Base-by-base conservation (phyloP, 2,113 vertebrate genomes). In the Oryzias woworae region DNA sequence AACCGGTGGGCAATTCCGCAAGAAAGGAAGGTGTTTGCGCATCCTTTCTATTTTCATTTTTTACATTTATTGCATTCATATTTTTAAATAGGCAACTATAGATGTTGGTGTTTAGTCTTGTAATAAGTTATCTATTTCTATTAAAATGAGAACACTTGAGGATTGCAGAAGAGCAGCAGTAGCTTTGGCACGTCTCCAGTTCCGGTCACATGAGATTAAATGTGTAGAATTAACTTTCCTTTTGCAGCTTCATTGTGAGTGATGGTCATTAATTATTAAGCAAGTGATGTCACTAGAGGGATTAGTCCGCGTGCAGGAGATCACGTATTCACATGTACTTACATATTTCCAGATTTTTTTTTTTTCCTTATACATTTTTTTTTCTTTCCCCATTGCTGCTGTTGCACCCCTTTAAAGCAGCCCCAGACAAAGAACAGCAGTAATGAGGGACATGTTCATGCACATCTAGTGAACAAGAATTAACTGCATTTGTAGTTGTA, bases 381-480 rank as follows among this genome's bases (percentile, higher is more conserved):
- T 59, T 56, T 64, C 28, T 59, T 13, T 41, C 64, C 69, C 54
- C 23, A 62, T 73, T 64, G 49, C 60, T 66, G 61, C 31, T 62
- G 53, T 58, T 66, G 54, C 57, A 28, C 54, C 18, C 58, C 53
- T 43, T 43, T 16, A 4, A 24, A 41, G 48, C 58, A 49, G 15
- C 54, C 42, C 31, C n/a, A 59, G 14, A 26, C 17, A 12, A 10
- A 68, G 18, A 48, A 8, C 28, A 36, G 52, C 44, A 51, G 16
- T 28, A 53, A 43, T 4, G 17, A 55, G 24, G 69, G 52, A 85
- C 85, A 82, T 87, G 85, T 87, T 85, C 85, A 78, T 80, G 68
- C 68, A 69, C 47, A 59, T 67, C 67, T 62, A 28, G 50, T 31
- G 45, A 28, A 55, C 20, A 53, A 14, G 7, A 47, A 63, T 43